These are phyloP conservation scores for Psylliodes chrysocephalus DNA, from an alignment of 2,888 invertebrate genomes.

Conservation along the genomic window DNA sequence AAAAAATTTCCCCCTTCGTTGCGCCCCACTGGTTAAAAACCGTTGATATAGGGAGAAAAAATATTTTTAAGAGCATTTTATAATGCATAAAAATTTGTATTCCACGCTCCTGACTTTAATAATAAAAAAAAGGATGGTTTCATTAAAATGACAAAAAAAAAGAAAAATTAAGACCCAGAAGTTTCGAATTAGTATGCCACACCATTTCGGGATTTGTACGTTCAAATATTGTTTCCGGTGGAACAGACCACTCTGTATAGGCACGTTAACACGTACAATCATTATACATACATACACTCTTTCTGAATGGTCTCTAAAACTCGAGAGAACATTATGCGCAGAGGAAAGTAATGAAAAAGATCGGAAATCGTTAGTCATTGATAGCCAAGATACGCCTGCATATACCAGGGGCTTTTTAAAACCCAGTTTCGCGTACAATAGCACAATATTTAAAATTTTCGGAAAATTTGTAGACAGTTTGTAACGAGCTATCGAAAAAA, in stretches of 20 bases:
- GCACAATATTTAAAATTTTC: no score
- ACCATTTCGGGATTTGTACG: background rate
- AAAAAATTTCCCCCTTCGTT: no score
- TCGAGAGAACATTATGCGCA: background rate
- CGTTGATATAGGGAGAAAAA: no score
- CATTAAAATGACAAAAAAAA: conserved; percentile 3
- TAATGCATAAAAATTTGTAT: no score
- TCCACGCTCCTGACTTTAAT: background rate
- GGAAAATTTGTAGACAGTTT: no score
- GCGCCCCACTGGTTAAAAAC: no score
- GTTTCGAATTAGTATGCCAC: background rate
- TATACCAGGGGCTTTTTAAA: no score
- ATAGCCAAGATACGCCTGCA: background rate
- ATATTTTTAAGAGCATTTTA: no score
- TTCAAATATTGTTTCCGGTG: conserved; percentile 16
- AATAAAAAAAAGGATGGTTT: background rate
- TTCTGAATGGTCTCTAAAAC: background rate
- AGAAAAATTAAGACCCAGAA: background rate
- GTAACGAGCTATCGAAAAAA: no score
- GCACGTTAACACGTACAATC: background rate
- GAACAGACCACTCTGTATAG: conserved; percentile 10
- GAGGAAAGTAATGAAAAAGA: background rate
- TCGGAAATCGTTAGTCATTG: conserved; percentile 12
- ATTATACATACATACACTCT: background rate
- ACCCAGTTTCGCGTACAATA: no score